These are phyloP conservation scores for Branchipolynoe longqiensis DNA, from an alignment of 2,888 invertebrate species.

Conservation along the genomic window DNA sequence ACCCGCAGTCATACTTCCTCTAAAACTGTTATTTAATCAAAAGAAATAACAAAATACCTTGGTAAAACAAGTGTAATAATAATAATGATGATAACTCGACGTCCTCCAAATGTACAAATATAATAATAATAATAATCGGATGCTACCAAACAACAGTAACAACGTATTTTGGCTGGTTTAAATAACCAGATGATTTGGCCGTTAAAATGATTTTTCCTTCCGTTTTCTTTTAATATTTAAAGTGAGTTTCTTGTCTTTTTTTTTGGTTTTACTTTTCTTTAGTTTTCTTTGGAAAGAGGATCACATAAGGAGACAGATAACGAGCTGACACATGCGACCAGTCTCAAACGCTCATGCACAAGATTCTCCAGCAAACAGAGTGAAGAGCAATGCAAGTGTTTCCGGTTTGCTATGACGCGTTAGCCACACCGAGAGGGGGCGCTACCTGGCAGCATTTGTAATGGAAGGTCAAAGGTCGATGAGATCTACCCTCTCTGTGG, in stretches of 20 bases:
- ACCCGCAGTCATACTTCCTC: not conserved
- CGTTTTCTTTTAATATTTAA: too few relatives aligned
- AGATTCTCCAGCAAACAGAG: conserved; percentile 10
- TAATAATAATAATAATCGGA: conserved; percentile 22
- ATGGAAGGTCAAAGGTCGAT: too few relatives aligned
- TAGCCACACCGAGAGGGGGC: too few relatives aligned
- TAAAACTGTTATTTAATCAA: not conserved
- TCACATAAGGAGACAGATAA: conserved; percentile 1
- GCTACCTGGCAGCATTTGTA: too few relatives aligned
- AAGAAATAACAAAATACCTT: not conserved
- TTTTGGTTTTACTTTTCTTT: too few relatives aligned
- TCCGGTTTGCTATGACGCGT: too few relatives aligned
- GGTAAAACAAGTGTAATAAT: conserved; percentile 34
- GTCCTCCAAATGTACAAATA: conserved; percentile 40
- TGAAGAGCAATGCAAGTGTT: conserved; percentile 15
- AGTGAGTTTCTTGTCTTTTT: too few relatives aligned
- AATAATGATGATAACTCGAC: conserved; percentile 22
- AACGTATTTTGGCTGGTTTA: not conserved
- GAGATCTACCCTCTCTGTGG: too few relatives aligned
- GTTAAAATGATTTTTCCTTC: not conserved
- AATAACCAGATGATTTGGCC: conserved; percentile 28
- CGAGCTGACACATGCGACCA: not conserved
- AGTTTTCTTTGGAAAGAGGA: conserved; percentile 13
- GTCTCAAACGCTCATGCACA: conserved; percentile 11
- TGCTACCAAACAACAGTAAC: conserved; percentile 40